Base-by-base conservation (phyloP, 2,113 vertebrate species). In the Microcebus lehilahytsara region DNA sequence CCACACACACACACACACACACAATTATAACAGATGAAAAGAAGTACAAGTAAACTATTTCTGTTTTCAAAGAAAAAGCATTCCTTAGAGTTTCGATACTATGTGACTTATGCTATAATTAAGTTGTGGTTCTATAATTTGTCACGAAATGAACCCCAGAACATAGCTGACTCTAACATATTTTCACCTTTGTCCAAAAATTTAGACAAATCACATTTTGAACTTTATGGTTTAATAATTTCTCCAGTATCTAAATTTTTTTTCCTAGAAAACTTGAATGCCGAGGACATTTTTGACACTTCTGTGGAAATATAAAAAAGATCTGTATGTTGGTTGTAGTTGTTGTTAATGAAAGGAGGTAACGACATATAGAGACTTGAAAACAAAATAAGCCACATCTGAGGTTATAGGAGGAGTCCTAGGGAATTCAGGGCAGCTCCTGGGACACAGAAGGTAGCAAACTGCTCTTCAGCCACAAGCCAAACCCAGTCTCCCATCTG, bases 151-250 rank as follows among this genome's bases (percentile, higher is more conserved):
- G 46, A 97, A 95, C 12, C 75, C 83, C 80, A 40, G 74, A 83
- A 58, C 62, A 40, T 86, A 95, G 75, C 3, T 25, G 94, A 67
- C n/a, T 91, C 17, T 78, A 46, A 22, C 27, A 42, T 42, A 96
- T 66, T 96, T 98, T 87, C 66, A 85, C 88, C 23, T 71, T 96
- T 87, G 93, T 93, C 3, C 92, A 96, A 95, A 27, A 95, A 77
- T 87, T 79, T 85, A n/a, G 32, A 80, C 40, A 97, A 81, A 85
- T 85, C 34, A 81, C 12, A 87, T 95, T 97, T 46, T 91, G 23
- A 97, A 93, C 66, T 91, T 62, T 69, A 62, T 53, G 86, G 51
- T 80, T 51, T 51, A 40, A 88, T 95, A 40, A 93, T 96, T 40
- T 91, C 75, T 87, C n/a, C 60, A 75, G 25, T 85, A 96, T 58